These are phyloP conservation scores for Onychomys arenicola DNA, from an alignment of 2,797 vertebrate genomes.

Conservation along the genomic window DNA sequence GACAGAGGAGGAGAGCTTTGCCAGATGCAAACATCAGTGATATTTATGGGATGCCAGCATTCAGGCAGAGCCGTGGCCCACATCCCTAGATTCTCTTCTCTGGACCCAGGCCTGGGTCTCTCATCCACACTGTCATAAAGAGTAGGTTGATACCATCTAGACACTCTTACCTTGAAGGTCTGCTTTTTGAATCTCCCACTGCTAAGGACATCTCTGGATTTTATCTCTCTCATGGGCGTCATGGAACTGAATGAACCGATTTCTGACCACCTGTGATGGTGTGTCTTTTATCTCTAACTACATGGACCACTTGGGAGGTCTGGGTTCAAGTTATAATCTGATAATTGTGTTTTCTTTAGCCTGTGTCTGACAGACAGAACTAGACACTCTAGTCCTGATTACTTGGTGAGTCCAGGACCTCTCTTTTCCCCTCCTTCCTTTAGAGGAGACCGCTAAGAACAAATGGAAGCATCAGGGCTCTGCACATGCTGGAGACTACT, in stretches of 20 bases:
- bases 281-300: neutral
- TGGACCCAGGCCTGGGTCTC: neutral
- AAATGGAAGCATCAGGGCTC: rapidly evolving
- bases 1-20: neutral
- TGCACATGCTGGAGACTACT: rapidly evolving
- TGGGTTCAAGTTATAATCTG: neutral
- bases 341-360: neutral
- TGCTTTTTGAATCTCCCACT: neutral
- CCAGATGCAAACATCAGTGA: rapidly evolving
- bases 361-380: rapidly evolving
- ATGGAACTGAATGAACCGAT: neutral
- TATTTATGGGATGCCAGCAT: neutral
- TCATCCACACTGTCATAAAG: rapidly evolving
- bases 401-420: rapidly evolving
- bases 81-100: rapidly evolving
- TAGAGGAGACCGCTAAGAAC: too few relatives aligned
- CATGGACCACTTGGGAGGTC: neutral
- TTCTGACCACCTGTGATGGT: neutral
- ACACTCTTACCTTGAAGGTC: neutral
- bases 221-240: neutral
- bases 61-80: rapidly evolving
- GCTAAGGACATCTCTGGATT: neutral
- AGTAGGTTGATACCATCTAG: neutral
- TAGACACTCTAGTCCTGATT: rapidly evolving
- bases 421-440: neutral